phyloP scores from a whole-genome alignment of 2,888 invertebrate species.

The Germaria angustata region DNA sequence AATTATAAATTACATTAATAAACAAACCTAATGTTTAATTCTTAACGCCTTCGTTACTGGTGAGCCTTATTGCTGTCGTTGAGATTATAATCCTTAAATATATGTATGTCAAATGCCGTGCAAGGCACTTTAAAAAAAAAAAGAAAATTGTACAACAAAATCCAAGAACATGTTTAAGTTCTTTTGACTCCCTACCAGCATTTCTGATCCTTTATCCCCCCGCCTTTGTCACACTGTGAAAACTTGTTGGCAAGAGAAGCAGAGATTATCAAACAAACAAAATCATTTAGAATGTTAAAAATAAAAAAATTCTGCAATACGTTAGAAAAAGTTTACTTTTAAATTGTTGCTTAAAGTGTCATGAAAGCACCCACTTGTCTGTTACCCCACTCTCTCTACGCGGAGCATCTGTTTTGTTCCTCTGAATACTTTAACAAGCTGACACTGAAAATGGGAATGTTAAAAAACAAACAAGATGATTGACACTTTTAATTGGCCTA shows the following conservation, averaged over 20 bases:
- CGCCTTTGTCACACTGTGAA: too few relatives aligned
- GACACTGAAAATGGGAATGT: conserved; percentile 4
- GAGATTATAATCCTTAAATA: too few relatives aligned
- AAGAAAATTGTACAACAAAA: background rate
- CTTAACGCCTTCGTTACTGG: too few relatives aligned
- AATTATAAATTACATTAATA: too few relatives aligned
- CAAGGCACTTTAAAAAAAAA: too few relatives aligned
- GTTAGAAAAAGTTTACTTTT: background rate
- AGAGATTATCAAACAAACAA: background rate
- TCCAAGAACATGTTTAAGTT: background rate
- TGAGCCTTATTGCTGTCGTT: too few relatives aligned
- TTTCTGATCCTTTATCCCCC: too few relatives aligned
- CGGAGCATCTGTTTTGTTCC: background rate
- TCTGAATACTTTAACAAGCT: conserved; percentile 3
- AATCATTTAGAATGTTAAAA: background rate
- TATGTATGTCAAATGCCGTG: too few relatives aligned
- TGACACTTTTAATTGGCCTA: conserved; percentile 36
- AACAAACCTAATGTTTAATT: too few relatives aligned
- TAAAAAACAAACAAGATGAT: conserved; percentile 44
- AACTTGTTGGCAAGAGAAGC: background rate
- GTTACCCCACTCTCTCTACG: background rate
- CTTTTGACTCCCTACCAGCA: background rate
- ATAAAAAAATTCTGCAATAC: conserved; percentile 26
- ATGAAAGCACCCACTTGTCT: background rate
- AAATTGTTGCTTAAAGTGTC: background rate